Evolutionary conservation across 2,797 vertebrate genomes (phyloP), one percentile per base, ranked within the genome.

Genomic region (Passerculus sandwichensis): DNA sequence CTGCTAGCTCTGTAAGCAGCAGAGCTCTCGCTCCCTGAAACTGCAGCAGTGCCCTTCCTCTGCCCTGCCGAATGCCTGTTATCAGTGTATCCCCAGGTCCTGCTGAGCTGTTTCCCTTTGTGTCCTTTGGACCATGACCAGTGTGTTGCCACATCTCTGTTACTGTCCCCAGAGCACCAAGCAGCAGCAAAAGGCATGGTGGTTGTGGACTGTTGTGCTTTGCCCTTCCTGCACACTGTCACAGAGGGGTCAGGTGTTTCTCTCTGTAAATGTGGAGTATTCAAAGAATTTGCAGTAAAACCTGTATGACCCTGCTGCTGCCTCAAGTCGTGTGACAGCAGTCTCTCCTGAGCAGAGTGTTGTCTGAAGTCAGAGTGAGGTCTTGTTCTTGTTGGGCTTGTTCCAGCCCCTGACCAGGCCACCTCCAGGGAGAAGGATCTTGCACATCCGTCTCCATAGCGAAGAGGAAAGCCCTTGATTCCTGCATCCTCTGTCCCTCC

Each of bases 231-330:
- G 32, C 11, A 11, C 44, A 4, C 23, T 6, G 1, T 13, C 7
- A 53, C 60, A 42, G 38, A 40, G 26, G 11, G 18, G 8, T 61
- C 50, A 67, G 50, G 36, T 4, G 1, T 67, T 86, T 36, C 32
- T 77, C 45, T 67, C 61, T 61, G 40, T 67, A 71, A 80, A 72
- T 3, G 1, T 3, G 34, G 34, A 27, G 38, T 20, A 47, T 85
- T 61, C 38, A 53, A 91, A 89, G 77, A 91, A 75, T 76, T 61
- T 72, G 48, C 60, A 66, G 48, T 85, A 92, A 89, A 89, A 87
- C 30, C 51, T 48, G 5, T 42, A 12, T 76, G 56, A 70, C 54
- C 50, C 54, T 44, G n/a, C 25, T 22, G 13, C 40, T 54, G 44
- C 76, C 72, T 64, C 2, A 1, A 11, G 57, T 57, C 34, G 23